Conservation (phyloP, 64 coral and sea anemone species). For the Porites lutea region DNA sequence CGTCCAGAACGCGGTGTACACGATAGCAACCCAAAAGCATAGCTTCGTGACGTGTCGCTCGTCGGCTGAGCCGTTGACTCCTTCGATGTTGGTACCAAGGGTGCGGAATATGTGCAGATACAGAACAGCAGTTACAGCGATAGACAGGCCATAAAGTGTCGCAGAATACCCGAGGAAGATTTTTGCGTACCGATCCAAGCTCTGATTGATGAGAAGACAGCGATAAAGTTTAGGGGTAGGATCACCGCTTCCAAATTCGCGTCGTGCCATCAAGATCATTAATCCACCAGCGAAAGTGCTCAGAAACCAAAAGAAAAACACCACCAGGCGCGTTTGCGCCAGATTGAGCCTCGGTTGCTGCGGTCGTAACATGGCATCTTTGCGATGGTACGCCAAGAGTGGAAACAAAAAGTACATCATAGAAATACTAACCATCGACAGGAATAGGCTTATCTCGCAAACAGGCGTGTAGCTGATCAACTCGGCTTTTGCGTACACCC, state of each 20-base stretch:
- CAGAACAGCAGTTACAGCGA: constrained; percentile 44
- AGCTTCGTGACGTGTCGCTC: constrained; percentile 89
- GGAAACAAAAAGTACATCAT: constrained; percentile 91
- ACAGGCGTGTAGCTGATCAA: constrained; percentile 83
- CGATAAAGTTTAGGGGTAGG: constrained; percentile 88
- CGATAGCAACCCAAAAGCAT: constrained; percentile 75
- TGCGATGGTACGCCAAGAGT: constrained; percentile 81
- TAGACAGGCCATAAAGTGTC: constrained; percentile 78
- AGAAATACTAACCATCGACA: constrained; percentile 90
- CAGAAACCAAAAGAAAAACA: constrained; percentile 76
- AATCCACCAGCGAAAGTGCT: constrained; percentile 59
- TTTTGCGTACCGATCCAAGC: constrained; percentile 71
- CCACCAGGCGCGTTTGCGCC: constrained; percentile 64
- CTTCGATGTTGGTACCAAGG: constrained; percentile 44
- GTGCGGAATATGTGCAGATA: constrained; percentile 57
- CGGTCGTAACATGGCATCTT: constrained; percentile 76
- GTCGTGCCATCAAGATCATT: constrained; percentile 73
- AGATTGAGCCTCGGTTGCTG: constrained; percentile 72
- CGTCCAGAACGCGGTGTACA: constrained; percentile 93
- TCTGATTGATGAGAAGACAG: constrained; percentile 89
- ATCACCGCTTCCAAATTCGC: constrained; percentile 60
- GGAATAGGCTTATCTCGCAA: constrained; percentile 80
- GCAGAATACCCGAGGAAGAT: constrained; percentile 89
- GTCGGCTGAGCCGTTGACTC: constrained; percentile 72
- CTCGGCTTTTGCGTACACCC: constrained; percentile 70